Evolutionary conservation across 2,888 invertebrate species (phyloP).

Genomic region (Xanthia icteritia): DNA sequence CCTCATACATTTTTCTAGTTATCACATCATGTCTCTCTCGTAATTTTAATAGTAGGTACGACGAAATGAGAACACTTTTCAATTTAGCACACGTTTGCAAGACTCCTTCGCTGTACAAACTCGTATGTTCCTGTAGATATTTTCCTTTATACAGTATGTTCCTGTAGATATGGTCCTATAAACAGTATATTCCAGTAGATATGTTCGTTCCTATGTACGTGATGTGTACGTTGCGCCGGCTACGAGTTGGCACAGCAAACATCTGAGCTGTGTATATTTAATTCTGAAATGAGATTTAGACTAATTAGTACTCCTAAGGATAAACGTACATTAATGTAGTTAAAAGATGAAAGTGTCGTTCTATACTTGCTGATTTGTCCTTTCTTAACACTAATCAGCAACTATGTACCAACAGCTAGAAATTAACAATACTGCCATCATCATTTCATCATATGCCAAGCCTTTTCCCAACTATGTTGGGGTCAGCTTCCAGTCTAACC

Average conservation of each 20-base stretch:
- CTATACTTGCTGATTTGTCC: neutral
- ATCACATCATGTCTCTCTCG: too few relatives aligned
- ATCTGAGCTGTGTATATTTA: slow-evolving; percentile 34
- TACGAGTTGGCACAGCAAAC: slow-evolving; percentile 33
- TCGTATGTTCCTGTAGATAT: neutral
- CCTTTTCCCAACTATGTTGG: too few relatives aligned
- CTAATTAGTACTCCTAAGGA: slow-evolving; percentile 21
- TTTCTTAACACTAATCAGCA: too few relatives aligned
- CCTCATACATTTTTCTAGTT: too few relatives aligned
- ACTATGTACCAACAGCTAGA: too few relatives aligned
- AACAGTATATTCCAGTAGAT: neutral
- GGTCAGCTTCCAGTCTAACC: too few relatives aligned
- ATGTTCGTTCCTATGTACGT: neutral
- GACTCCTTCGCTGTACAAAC: slow-evolving; percentile 21
- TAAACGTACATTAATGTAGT: neutral
- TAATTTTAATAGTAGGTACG: too few relatives aligned
- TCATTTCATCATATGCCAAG: too few relatives aligned
- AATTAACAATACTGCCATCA: neutral
- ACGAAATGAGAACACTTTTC: slow-evolving; percentile 19
- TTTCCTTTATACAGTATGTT: neutral
- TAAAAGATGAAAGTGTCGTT: neutral
- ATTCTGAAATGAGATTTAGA: slow-evolving; percentile 39
- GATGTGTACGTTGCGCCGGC: slow-evolving; percentile 12
- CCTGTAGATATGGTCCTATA: neutral
- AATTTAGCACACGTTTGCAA: slow-evolving; percentile 40